A percentile compares a stretch with the other conserved stretches of the same genome.
These are phyloP conservation scores for Amphipyra berbera DNA, from an alignment of 2,888 invertebrate species.

Conservation along the genomic window DNA sequence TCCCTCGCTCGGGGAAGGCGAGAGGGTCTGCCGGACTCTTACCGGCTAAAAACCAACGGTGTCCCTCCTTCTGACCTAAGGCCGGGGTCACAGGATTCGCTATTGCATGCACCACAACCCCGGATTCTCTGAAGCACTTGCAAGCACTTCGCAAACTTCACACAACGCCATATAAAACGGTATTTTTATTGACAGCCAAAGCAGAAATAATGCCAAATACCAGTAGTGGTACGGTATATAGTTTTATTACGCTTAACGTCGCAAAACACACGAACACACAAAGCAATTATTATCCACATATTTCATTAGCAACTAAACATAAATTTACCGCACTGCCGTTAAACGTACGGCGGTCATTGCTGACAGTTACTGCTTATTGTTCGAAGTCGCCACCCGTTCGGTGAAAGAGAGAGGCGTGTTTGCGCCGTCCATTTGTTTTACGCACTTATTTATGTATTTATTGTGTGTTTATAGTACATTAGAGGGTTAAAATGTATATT, in stretches of 20 bases:
- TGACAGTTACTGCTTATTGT: constrained; percentile 42
- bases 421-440: constrained; percentile 13
- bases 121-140: background rate
- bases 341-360: constrained; percentile 20
- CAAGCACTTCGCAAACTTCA: background rate
- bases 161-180: background rate
- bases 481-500: constrained; percentile 6
- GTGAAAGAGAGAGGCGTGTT: constrained; percentile 18
- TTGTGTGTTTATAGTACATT: constrained; percentile 28
- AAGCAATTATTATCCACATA: constrained; percentile 42
- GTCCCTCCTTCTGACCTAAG: no score
- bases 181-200: background rate
- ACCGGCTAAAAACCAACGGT: no score
- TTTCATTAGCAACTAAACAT: constrained; percentile 43
- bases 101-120: no score
- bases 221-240: constrained; percentile 17
- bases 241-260: constrained; percentile 29
- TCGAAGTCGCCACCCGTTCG: constrained; percentile 8
- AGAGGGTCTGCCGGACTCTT: no score
- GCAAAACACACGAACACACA: constrained; percentile 1
- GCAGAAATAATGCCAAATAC: background rate
- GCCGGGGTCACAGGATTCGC: no score
- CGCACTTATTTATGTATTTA: constrained; percentile 28
- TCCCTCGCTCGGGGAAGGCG: no score
- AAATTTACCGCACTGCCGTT: constrained; percentile 37